phyloP scores from a whole-genome alignment of 2,888 invertebrate species.

The Cacoxenus indagator region DNA sequence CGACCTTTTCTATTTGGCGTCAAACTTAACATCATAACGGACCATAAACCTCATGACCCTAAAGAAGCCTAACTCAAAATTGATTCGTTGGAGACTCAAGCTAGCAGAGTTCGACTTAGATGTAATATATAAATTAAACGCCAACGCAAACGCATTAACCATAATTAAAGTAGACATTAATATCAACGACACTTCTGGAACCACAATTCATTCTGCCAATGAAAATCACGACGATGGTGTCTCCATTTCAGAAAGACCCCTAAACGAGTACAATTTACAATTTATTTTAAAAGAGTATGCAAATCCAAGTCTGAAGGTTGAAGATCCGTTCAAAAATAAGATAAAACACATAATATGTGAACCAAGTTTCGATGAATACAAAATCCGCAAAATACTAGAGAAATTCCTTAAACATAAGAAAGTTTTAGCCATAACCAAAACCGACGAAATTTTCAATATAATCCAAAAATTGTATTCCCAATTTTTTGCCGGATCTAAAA shows the following conservation, averaged over 20 bases:
- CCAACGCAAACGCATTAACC: conserved; percentile 34
- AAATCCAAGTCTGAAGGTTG: background rate
- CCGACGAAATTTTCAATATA: conserved; percentile 29
- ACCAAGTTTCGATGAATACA: conserved; percentile 20
- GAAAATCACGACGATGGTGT: conserved; percentile 27
- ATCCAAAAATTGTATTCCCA: conserved; percentile 25
- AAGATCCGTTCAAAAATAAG: conserved; percentile 32
- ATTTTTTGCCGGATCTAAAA: too few relatives aligned
- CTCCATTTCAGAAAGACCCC: conserved; percentile 30
- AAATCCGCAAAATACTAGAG: too few relatives aligned
- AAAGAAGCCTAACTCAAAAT: conserved; percentile 11
- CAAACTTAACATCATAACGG: conserved; percentile 63
- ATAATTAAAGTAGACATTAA: conserved; percentile 22
- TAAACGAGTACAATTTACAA: conserved; percentile 37
- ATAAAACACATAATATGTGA: conserved; percentile 8
- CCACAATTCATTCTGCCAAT: conserved; percentile 6
- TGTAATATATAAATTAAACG: conserved; percentile 29
- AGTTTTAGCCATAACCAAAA: conserved; percentile 21
- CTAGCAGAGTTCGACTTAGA: conserved; percentile 31
- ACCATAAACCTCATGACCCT: conserved; percentile 57
- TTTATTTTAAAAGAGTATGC: conserved; percentile 11
- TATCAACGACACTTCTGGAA: background rate
- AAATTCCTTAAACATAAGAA: conserved; percentile 26
- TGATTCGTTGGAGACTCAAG: conserved; percentile 29
- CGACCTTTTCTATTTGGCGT: conserved; percentile 60